Evolutionary conservation across 2,888 invertebrate genomes (phyloP).

Genomic region (Aspidapion aeneum): DNA sequence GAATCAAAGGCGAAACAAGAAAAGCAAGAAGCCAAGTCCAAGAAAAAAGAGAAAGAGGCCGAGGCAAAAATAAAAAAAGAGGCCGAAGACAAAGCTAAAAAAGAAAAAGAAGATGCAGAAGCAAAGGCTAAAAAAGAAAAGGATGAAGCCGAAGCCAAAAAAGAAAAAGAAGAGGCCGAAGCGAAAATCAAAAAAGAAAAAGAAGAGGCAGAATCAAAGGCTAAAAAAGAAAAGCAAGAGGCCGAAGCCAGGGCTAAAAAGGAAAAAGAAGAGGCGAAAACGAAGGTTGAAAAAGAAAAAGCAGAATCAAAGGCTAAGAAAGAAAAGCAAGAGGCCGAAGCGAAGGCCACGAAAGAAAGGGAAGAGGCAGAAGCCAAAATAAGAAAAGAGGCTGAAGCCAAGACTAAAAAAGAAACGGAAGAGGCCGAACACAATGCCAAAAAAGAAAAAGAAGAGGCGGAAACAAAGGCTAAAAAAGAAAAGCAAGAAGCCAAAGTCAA

Average conservation of each 20-base stretch:
- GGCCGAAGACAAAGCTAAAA: conserved; percentile 18
- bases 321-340: conserved; percentile 20
- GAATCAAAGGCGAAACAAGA: conserved; percentile 6
- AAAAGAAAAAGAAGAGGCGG: conserved; percentile 17
- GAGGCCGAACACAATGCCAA: conserved; percentile 19
- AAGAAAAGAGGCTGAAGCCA: conserved; percentile 16
- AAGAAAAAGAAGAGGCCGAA: conserved; percentile 25
- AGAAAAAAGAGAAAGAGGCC: conserved; percentile 25
- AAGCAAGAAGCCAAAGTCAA: conserved; percentile 24
- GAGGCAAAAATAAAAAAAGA: conserved; percentile 27
- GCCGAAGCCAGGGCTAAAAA: conserved; percentile 18
- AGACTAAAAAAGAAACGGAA: conserved; percentile 16
- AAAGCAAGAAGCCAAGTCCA: conserved; percentile 21
- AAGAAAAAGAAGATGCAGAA: conserved; percentile 20
- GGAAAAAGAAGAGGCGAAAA: conserved; percentile 24
- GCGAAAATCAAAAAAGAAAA: conserved; percentile 18
- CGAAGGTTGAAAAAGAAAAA: conserved; percentile 22
- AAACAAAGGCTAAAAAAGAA: conserved; percentile 20
- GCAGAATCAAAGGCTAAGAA: conserved; percentile 24
- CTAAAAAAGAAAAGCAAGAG: conserved; percentile 17
- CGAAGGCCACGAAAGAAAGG: conserved; percentile 16
- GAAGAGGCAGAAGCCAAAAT: conserved; percentile 21
- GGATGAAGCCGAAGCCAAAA: conserved; percentile 20
- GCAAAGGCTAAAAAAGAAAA: conserved; percentile 18
- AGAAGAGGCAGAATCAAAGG: conserved; percentile 20